Conservation (phyloP, 2,888 invertebrate species). For the Mimachlamys varia region DNA sequence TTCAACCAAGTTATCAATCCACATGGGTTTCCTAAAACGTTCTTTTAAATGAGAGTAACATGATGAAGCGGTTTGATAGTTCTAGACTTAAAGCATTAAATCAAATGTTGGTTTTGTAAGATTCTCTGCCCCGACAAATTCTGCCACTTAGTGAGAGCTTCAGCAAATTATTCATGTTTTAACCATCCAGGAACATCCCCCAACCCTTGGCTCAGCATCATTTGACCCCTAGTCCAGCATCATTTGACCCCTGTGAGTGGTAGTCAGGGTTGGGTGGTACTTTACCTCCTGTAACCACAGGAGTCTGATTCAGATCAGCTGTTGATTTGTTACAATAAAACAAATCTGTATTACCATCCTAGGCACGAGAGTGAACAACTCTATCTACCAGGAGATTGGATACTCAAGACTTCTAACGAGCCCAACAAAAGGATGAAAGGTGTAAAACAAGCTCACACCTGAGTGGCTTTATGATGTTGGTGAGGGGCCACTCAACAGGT, state of each 20-base stretch:
- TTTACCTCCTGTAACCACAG: neutral
- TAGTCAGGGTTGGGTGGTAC: neutral
- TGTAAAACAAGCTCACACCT: neutral
- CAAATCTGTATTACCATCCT: neutral
- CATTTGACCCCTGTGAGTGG: slow-evolving; percentile 9
- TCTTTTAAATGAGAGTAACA: slow-evolving; percentile 26
- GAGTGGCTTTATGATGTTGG: slow-evolving; percentile 5
- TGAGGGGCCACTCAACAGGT: neutral
- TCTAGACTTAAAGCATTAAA: slow-evolving; percentile 24
- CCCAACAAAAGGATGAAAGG: slow-evolving; percentile 11
- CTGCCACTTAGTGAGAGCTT: neutral
- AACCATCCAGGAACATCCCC: neutral
- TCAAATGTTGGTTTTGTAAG: neutral
- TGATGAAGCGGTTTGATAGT: slow-evolving; percentile 12
- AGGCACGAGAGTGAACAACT: neutral
- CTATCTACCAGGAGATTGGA: neutral
- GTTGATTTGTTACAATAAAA: slow-evolving; percentile 13
- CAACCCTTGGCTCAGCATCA: neutral
- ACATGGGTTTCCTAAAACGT: neutral
- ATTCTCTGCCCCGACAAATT: neutral
- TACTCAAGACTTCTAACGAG: neutral
- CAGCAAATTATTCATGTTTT: neutral
- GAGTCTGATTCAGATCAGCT: neutral
- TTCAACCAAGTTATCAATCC: slow-evolving; percentile 20
- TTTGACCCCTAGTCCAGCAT: slow-evolving; percentile 6